Conservation (phyloP, 2,888 invertebrate genomes). For the Deroplatys truncata region DNA sequence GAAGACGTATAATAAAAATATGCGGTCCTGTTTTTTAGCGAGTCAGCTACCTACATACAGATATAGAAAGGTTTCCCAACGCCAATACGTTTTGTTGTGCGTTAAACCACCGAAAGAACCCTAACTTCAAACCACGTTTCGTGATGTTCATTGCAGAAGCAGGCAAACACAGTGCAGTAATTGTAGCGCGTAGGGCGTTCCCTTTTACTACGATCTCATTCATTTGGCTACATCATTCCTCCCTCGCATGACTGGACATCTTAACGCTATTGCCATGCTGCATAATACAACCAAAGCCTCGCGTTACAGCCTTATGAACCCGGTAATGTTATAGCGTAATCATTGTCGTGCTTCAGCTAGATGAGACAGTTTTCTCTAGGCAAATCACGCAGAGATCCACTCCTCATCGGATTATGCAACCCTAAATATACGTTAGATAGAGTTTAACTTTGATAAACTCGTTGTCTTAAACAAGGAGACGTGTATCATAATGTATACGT, state of each 20-base stretch:
- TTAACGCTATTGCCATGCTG: not conserved
- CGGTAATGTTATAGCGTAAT: not conserved
- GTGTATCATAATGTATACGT: not conserved
- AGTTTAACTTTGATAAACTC: not conserved
- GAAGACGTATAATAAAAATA: too few species aligned
- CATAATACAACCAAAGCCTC: too few species aligned
- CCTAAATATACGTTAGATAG: not conserved
- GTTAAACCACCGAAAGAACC: too few species aligned
- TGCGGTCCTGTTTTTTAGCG: too few species aligned
- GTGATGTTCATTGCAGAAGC: too few species aligned
- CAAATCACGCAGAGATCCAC: not conserved
- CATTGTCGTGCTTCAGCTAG: not conserved
- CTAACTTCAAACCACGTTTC: too few species aligned
- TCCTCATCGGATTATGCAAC: not conserved
- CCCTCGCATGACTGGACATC: not conserved
- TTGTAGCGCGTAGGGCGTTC: too few species aligned
- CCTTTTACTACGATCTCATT: not conserved
- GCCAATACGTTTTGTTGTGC: too few species aligned
- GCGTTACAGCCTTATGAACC: not conserved
- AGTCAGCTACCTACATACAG: too few species aligned
- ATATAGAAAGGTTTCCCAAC: too few species aligned
- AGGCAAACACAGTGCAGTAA: too few species aligned
- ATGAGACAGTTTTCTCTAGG: not conserved
- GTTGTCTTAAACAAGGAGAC: not conserved
- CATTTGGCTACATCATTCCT: not conserved